Evolutionary conservation across 2,888 invertebrate species (phyloP), one percentile per base, ranked within the genome.

Genomic region (Agonopterix heracliana): DNA sequence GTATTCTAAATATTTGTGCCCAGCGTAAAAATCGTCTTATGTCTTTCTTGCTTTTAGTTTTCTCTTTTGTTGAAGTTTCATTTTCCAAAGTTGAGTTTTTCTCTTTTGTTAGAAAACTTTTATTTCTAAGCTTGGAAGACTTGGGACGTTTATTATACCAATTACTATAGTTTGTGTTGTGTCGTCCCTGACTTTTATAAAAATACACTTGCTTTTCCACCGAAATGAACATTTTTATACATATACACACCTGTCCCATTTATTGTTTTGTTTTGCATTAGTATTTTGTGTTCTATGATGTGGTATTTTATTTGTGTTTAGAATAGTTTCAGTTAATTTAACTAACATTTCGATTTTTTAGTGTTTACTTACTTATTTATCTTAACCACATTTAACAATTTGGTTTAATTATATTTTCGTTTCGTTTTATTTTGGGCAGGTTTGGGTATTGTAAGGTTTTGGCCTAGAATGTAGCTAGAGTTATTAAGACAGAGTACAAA

Each of bases 391-490:
- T 71, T 73, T 76, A 74, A 72, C 63, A 59, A 66, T 77, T 78
- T 76, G 66, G 60, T 75, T 75, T 66, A 70, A 26, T 26, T 26
- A 26, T 71, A 66, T 68, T 73, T 70, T 68, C 61, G 67, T 77
- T 63, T 66, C 76, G 80, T 71, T 67, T 78, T 79, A 80, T 68
- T 78, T 81, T 81, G 89, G 89, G 88, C 89, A 89, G 89, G 89
- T 89, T 83, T 81, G 84, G 89, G 89, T 89, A 86, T 79, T 75
- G 84, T 84, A 87, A 86, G 86, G 88, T 83, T 86, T 76, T 89
- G 89, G 89, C 89, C 89, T 89, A 89, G 89, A 83, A 80, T 86
- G 75, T 88, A 89, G 85, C 78, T 89, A 88, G 85, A 79, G 72
- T 76, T 82, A 79, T 66, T 88, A 88, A 86, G 86, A 84, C 82